These are phyloP conservation scores for Haliclystus octoradiatus DNA, from an alignment of 30 jellyfish, hydroid and myxozoan species.

Conservation along the genomic window DNA sequence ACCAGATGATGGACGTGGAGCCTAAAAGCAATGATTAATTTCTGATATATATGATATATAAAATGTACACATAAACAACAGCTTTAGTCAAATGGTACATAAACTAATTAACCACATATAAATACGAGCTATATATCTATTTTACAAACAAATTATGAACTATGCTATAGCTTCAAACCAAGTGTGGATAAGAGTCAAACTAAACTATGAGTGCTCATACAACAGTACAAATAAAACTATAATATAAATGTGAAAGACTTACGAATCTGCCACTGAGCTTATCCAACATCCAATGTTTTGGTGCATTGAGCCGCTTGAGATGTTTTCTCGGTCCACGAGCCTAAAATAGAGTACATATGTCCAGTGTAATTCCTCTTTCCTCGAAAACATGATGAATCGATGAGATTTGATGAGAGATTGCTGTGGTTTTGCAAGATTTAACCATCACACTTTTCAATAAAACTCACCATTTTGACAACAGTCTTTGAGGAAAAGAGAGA, in stretches of 20 bases:
- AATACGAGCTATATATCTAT: too few relatives aligned
- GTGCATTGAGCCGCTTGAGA: constrained; percentile 99
- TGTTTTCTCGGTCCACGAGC: constrained; percentile 99
- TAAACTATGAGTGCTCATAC: too few relatives aligned
- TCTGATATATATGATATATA: too few relatives aligned
- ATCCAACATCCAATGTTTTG: constrained; percentile 99
- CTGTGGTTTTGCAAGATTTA: background rate
- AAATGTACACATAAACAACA: too few relatives aligned
- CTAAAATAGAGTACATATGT: constrained; percentile 16
- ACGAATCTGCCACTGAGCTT: constrained; percentile 93
- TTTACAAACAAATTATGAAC: too few relatives aligned
- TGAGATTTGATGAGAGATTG: background rate
- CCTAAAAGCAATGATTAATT: constrained; percentile 30
- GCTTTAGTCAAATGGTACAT: too few relatives aligned
- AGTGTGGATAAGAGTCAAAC: too few relatives aligned
- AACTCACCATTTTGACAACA: background rate
- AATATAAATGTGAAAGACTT: constrained; percentile 18
- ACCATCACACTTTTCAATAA: too few relatives aligned
- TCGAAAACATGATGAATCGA: too few relatives aligned
- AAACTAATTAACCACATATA: too few relatives aligned
- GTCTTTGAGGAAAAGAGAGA: background rate
- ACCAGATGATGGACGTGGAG: constrained; percentile 98
- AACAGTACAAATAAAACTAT: background rate
- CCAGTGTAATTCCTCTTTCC: background rate
- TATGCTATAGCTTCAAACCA: too few relatives aligned